Conservation (phyloP, 2,797 vertebrate species). For the Hafferia zeledoni region DNA sequence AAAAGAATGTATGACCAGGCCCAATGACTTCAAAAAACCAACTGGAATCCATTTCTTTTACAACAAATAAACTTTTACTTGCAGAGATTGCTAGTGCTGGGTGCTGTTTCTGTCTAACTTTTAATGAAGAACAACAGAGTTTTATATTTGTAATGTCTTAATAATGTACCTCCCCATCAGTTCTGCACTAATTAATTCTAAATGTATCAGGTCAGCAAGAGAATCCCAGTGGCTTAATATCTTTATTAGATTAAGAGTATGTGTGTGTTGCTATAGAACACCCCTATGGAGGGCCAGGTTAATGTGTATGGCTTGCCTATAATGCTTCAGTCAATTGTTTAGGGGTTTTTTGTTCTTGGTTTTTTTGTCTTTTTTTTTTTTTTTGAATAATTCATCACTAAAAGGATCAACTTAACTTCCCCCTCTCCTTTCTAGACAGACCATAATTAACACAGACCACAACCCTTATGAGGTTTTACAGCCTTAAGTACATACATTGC, state of each 20-base stretch:
- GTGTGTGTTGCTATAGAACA: neutral
- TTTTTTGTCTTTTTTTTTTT: neutral
- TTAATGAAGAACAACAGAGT: neutral
- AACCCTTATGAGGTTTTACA: neutral
- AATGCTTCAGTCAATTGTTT: neutral
- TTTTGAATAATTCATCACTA: slow-evolving; percentile 29
- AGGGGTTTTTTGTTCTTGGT: neutral
- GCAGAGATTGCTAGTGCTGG: neutral
- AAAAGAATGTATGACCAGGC: neutral
- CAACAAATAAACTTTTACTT: neutral
- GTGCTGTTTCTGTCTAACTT: neutral
- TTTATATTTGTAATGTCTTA: neutral
- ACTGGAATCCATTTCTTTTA: neutral
- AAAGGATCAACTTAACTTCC: neutral
- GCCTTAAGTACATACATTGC: neutral
- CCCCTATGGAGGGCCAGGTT: neutral
- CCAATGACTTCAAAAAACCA: neutral
- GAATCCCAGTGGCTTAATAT: neutral
- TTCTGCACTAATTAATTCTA: neutral
- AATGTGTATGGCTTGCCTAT: neutral
- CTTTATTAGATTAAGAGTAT: neutral
- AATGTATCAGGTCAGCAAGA: neutral
- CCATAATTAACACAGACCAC: neutral
- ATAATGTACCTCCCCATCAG: neutral
- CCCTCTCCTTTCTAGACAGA: neutral